Evolutionary conservation across 1,140 invertebrate species (phyloP).

Genomic region (Achatina immaculata): DNA sequence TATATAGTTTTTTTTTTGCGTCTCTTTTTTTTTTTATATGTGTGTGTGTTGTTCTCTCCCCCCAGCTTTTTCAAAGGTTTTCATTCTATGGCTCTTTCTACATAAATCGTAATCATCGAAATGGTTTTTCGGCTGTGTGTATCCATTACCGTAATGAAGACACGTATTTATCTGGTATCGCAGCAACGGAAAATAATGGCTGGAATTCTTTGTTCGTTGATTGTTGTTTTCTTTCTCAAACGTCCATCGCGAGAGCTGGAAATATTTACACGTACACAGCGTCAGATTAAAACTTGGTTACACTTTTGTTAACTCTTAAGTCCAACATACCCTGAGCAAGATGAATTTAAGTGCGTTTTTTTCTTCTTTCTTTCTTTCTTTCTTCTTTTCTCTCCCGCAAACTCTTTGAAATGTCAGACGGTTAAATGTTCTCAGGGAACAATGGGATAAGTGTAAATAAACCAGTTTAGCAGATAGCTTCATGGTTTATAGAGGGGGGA

Average conservation of each 20-base stretch:
- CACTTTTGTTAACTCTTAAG: conserved; percentile 28
- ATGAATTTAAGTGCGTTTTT: conserved; percentile 19
- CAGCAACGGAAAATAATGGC: conserved; percentile 12
- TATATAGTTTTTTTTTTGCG: too few relatives aligned
- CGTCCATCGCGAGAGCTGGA: not conserved
- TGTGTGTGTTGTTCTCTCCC: too few relatives aligned
- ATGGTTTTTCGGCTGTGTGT: conserved; percentile 30
- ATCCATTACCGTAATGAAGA: conserved; percentile 31
- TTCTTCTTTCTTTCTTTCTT: not conserved
- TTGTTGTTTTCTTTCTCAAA: conserved; percentile 25
- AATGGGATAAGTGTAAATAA: conserved; percentile 11
- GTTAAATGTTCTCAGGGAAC: conserved; percentile 6
- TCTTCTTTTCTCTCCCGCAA: too few relatives aligned
- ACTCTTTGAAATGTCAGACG: conserved; percentile 16
- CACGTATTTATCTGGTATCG: conserved; percentile 10
- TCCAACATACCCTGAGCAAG: conserved; percentile 8
- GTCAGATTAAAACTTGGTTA: conserved; percentile 25
- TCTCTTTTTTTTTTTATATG: too few relatives aligned
- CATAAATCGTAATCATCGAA: conserved; percentile 25
- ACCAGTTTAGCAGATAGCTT: conserved; percentile 8
- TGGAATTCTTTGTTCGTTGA: conserved; percentile 24
- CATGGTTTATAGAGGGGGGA: too few relatives aligned
- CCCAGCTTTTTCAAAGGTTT: not conserved
- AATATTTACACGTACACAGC: conserved; percentile 15
- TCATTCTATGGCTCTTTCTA: not conserved